Conservation (phyloP, 2,797 vertebrate species). For the Melanotaenia trifasciata region DNA sequence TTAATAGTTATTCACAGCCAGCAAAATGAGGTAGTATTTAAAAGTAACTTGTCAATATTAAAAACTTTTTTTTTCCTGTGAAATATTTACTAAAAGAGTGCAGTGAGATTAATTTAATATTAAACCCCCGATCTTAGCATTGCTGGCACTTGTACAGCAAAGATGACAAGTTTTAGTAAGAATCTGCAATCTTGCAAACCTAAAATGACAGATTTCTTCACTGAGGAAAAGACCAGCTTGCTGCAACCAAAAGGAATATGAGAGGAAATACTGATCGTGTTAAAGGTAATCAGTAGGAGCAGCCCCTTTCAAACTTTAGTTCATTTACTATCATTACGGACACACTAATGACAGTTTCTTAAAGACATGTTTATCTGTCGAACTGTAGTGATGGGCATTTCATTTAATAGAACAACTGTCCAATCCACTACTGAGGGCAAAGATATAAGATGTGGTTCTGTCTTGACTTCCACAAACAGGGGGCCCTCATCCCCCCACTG, state of each 20-base stretch:
- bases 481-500: not conserved
- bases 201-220: not conserved
- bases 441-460: conserved; percentile 9
- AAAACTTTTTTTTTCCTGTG: not conserved
- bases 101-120: not conserved
- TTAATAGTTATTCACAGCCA: no score
- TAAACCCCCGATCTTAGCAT: not conserved
- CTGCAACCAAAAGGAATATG: not conserved
- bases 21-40: no score
- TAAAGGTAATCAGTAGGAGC: no score
- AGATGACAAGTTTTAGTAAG: not conserved
- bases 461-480: conserved; percentile 27
- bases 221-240: not conserved
- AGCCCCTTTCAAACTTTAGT: no score
- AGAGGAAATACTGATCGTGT: no score
- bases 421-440: conserved; percentile 3
- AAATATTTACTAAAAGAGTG: not conserved
- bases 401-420: not conserved
- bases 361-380: no score
- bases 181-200: not conserved
- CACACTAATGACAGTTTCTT: no score
- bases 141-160: not conserved
- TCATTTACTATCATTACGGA: no score
- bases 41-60: not conserved
- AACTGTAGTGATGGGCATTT: not conserved